A percentile compares a stretch with the other conserved stretches of the same genome.
These are phyloP conservation scores for Torymus tubicola DNA, from an alignment of 2,888 invertebrate genomes.

Conservation along the genomic window DNA sequence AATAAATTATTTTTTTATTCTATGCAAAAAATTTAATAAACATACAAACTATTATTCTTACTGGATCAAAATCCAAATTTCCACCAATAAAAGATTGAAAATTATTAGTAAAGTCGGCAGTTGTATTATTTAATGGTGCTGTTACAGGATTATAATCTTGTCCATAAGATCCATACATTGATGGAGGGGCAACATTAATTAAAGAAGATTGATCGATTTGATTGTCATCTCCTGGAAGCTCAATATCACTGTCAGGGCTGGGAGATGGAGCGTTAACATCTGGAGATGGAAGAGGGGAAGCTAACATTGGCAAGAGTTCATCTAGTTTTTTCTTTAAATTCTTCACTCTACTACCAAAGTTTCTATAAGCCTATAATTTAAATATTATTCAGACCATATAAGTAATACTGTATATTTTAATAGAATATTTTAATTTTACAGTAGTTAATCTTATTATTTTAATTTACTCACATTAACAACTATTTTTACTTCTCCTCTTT, in stretches of 20 bases:
- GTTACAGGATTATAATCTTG: conserved; percentile 73
- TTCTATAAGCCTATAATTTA: conserved; percentile 89
- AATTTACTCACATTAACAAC: conserved; percentile 90
- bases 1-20: conserved; percentile 24
- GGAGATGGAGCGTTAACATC: conserved; percentile 86
- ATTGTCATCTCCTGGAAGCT: conserved; percentile 81
- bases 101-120: conserved; percentile 77
- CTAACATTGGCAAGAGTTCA: conserved; percentile 85
- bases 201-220: conserved; percentile 67
- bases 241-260: conserved; percentile 89
- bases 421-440: background rate
- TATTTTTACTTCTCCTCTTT: conserved; percentile 95
- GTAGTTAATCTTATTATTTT: background rate
- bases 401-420: conserved; percentile 9
- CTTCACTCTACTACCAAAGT: conserved; percentile 92
- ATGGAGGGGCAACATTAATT: conserved; percentile 70
- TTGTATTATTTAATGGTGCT: conserved; percentile 63
- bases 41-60: conserved; percentile 60
- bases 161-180: conserved; percentile 73
- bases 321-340: conserved; percentile 90
- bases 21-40: conserved; percentile 1
- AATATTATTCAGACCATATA: conserved; percentile 10
- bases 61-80: conserved; percentile 80
- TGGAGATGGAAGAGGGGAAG: conserved; percentile 80
- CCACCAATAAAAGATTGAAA: conserved; percentile 83